Percentiles rank a stretch among this genome's conserved stretches.
Conservation (phyloP, 2,888 invertebrate species). For the Corbicula japonica region DNA sequence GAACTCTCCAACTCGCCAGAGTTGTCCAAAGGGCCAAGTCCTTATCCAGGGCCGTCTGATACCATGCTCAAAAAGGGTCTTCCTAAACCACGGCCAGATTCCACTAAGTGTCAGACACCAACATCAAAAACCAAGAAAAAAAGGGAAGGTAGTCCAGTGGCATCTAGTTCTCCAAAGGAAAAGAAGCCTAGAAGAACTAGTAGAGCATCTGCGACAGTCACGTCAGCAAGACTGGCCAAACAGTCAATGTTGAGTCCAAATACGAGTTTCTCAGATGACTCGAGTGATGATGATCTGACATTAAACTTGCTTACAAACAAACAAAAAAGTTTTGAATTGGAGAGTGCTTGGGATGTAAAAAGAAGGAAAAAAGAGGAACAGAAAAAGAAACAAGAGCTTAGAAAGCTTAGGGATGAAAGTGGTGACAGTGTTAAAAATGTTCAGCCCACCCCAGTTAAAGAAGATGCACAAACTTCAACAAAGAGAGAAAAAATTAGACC, state of each 20-base stretch:
- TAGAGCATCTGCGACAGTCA: conserved; percentile 2
- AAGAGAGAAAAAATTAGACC: too few relatives aligned
- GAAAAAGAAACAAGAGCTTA: not conserved
- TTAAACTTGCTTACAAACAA: not conserved
- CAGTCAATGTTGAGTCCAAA: too few relatives aligned
- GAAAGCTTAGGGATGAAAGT: too few relatives aligned
- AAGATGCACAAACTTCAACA: too few relatives aligned
- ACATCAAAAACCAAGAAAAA: not conserved
- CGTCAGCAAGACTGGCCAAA: not conserved
- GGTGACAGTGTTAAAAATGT: too few relatives aligned
- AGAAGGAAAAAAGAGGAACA: conserved; percentile 3
- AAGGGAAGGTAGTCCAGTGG: conserved; percentile 11
- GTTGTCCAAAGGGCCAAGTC: conserved; percentile 34
- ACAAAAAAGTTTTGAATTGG: not conserved
- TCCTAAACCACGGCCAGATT: conserved; percentile 1
- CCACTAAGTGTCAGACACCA: not conserved
- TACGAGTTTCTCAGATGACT: too few relatives aligned
- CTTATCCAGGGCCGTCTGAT: conserved; percentile 56
- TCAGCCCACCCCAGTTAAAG: too few relatives aligned
- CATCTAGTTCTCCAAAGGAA: not conserved
- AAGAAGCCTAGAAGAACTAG: not conserved
- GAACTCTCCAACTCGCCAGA: conserved; percentile 19
- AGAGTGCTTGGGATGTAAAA: conserved; percentile 11
- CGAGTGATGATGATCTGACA: conserved; percentile 8
- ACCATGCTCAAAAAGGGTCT: conserved; percentile 44